Base-by-base conservation (phyloP, 1,140 invertebrate species). In the Bombyx mori region DNA sequence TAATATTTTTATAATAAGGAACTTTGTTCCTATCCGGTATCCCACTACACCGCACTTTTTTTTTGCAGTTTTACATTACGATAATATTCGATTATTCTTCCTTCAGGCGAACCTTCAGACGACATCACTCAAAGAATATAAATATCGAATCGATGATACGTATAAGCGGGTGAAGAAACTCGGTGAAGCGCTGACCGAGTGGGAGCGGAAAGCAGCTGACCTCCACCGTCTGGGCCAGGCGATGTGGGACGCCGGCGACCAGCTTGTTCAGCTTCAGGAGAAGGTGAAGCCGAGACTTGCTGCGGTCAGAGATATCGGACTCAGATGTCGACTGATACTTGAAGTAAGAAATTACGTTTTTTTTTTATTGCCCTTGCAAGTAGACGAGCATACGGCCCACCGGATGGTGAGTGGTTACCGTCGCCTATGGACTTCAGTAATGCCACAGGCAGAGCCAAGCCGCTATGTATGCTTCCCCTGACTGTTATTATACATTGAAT, bases 121-220 rank as follows among this genome's bases (percentile, higher is more conserved):
- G 18, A 82, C 82, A 55, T 71, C 81, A 6, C 66, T 87, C 5
- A 77, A 79, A 46, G 84, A 89, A 60, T 76, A 79, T 57, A 75
- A 78, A 45, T 87, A 88, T 45, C 88, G 88, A 22, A 66, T 90
- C 6, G 73, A 85, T 8, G 86, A 90, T 50, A 75, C 82, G 12
- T 75, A 85, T 42, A 71, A 68, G 6, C 78, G 83, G 1, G 54
- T 79, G 0, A 69, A 71, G 45, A 72, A 71, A 10, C 55, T 83
- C 0, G 79, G 77, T n/a, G 57, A 86, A 58, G 12, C 73, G 54
- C 57, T 91, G 52, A 88, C 85, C 75, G 60, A 88, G 68, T 88
- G 79, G 79, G 76, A 87, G 66, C 43, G 75, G 58, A 72, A 84
- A 79, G 73, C 82, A 52, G 71, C 86, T 47, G 68, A 89, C 44